Conservation (phyloP, 2,113 vertebrate species). For the Gulo gulo region DNA sequence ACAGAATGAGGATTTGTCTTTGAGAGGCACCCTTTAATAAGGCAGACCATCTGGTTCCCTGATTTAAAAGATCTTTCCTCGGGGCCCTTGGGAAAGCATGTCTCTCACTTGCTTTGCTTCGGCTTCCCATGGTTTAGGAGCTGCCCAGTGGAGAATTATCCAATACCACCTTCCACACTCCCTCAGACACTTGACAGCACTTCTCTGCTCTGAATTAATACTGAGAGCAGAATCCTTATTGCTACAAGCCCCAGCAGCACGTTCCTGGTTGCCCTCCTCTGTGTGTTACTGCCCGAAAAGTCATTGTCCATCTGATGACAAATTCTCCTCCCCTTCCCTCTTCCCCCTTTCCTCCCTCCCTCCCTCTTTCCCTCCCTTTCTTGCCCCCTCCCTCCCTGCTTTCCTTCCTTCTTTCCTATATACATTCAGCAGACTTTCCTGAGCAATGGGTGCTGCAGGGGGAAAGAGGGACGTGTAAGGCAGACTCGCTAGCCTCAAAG, state of each 20-base stretch:
- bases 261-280: neutral
- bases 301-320: neutral
- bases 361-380: neutral
- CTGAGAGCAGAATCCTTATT: neutral
- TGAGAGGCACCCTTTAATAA: slow-evolving; percentile 66
- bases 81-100: slow-evolving; percentile 37
- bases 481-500: neutral
- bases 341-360: rapidly evolving
- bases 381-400: too few species aligned
- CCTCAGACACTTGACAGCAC: slow-evolving; percentile 31
- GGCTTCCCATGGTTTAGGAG: neutral
- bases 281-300: neutral
- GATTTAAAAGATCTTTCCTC: slow-evolving; percentile 19
- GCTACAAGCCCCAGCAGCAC: neutral
- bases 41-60: slow-evolving; percentile 68
- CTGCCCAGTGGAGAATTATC: slow-evolving; percentile 50
- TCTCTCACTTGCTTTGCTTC: slow-evolving; percentile 63
- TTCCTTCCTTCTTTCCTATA: neutral
- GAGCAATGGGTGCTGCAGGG: neutral
- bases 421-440: neutral
- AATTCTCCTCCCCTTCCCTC: neutral
- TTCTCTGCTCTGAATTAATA: slow-evolving; percentile 4
- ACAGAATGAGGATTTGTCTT: slow-evolving; percentile 17
- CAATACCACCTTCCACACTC: neutral
- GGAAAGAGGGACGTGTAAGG: neutral